Percentiles rank a stretch among this genome's conserved stretches.
phyloP scores from a whole-genome alignment of 2,888 invertebrate species.

The Ramazzottius varieornatus region DNA sequence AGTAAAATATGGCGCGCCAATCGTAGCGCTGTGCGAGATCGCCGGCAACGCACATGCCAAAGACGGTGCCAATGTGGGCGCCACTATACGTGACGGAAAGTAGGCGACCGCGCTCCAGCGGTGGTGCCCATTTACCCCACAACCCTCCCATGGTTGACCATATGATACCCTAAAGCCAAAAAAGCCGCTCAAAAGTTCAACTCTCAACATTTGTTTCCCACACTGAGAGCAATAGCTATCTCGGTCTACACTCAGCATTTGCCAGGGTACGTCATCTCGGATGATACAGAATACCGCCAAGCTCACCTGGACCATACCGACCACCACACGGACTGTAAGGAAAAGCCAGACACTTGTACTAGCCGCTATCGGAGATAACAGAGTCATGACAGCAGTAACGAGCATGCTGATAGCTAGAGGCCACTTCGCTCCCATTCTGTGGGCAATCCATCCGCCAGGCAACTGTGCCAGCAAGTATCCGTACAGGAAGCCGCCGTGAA shows the following conservation, averaged over 20 bases:
- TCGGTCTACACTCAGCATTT: too few relatives aligned
- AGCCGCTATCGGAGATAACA: too few relatives aligned
- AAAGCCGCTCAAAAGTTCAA: not conserved
- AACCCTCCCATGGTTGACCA: not conserved
- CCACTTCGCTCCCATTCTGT: too few relatives aligned
- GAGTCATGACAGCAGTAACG: too few relatives aligned
- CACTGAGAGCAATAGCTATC: too few relatives aligned
- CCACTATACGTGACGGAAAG: not conserved
- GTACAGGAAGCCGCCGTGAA: not conserved
- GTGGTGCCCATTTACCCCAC: not conserved
- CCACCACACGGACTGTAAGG: too few relatives aligned
- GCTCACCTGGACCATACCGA: too few relatives aligned
- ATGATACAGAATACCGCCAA: not conserved
- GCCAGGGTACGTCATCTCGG: too few relatives aligned
- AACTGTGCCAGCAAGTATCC: not conserved
- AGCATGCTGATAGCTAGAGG: too few relatives aligned
- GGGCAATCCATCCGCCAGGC: not conserved
- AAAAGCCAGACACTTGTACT: too few relatives aligned
- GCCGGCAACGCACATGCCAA: not conserved
- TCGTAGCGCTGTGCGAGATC: not conserved
- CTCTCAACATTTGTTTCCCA: too few relatives aligned
- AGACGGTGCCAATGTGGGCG: not conserved
- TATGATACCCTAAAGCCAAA: not conserved
- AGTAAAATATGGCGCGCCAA: not conserved
- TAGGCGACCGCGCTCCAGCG: not conserved